Base-by-base conservation (phyloP, 2,113 vertebrate genomes). In the Gasterosteus aculeatus region DNA sequence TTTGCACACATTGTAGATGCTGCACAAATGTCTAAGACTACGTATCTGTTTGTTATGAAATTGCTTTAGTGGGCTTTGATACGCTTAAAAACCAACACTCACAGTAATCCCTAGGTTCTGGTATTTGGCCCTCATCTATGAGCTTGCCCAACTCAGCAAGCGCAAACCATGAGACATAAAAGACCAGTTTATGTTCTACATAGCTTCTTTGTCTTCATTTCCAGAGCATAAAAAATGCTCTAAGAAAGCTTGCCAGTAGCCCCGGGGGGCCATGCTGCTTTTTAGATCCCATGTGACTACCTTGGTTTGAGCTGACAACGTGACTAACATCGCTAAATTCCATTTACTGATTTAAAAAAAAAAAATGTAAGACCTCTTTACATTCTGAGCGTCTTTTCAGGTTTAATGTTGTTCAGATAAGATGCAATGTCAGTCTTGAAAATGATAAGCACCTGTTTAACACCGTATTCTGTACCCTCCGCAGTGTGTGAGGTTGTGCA, bases 401-500 rank as follows among this genome's bases (percentile, higher is more conserved):
- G 54, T 62, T 62, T 68, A 1, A 57, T 35, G 56, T 16, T 35
- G 8, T 68, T 26, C 4, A 61, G 18, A 16, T 47, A 4, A n/a
- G 19, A 15, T 1, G 12, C 59, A 22, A 69, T 59, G 11, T n/a
- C n/a, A 22, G 15, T 33, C 56, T 39, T n/a, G 15, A 29, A 67
- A 3, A 31, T 53, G 31, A 7, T 9, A 46, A 64, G 11, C 31
- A 22, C 46, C 38, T 39, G 7, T 62, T 63, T 64, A 54, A 78
- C 56, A 19, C 19, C 9, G 1, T 26, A n/a, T 75, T 70, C 9
- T 76, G 39, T 67, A 8, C 75, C 16, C 11, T 42, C 22, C 3
- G 1, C 83, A 97, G 97, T 98, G 79, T 96, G 94, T 63, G 96
- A 98, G 82, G 97, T 98, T 3, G 92, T 98, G 88, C 94, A 97